Base-by-base conservation (phyloP, 1,140 invertebrate species). In the Apis dorsata region DNA sequence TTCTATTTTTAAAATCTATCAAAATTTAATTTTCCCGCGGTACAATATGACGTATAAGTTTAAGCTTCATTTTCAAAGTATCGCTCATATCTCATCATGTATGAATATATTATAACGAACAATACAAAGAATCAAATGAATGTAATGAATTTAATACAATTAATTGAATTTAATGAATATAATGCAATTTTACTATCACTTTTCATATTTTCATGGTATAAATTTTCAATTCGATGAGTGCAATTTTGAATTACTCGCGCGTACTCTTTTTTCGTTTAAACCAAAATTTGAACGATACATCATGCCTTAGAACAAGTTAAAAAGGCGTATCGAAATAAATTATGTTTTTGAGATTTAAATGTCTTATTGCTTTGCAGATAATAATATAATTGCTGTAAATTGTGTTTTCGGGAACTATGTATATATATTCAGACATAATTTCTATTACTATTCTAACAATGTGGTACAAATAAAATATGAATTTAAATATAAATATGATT, bases 311-410 rank as follows among this genome's bases (percentile, higher is more conserved):
- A 62, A 74, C 19, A 17, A 57, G n/a, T 51, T 8, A 28, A 24
- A 60, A 71, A 71, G 53, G 19, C 53, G 0, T 12, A 24, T 7
- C 28, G 17, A 21, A 34, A 10, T 34, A 53, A 73, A 62, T 57
- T 28, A n/a, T 11, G 53, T 71, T 66, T 65, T 44, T 70, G 13
- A 10, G 19, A 17, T 7, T 44, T 57, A 11, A 19, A 12, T 49
- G 51, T 7, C 60, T 8, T 59, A 11, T 15, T 53, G 78, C 44
- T 44, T 65, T 51, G 49, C 21, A 17, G 60, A 21, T 65, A 55
- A 80, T 57, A 49, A 12, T 34, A 24, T 80, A 62, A 81, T 83
- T 66, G 76, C 15, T 75, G 77, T 75, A 79, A 86, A 86, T 85
- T 77, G 59, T 55, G 28, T 53, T 57, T 62, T 3, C 53, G 24